Conservation (phyloP, 2,113 vertebrate species). For the Catharus minimus region DNA sequence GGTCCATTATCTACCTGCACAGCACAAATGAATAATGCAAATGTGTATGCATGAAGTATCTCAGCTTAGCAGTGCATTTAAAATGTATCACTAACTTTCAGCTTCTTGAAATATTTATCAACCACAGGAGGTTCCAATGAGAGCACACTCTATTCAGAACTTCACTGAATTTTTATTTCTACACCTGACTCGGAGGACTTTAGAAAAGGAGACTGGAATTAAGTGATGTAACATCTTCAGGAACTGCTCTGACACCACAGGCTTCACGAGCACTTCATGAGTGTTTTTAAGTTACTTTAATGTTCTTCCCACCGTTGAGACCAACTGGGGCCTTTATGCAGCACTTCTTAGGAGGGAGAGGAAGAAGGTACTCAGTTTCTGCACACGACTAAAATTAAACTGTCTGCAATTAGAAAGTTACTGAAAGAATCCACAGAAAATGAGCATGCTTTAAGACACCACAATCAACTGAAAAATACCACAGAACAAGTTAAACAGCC, state of each 20-base stretch:
- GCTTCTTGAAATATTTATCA: conserved; percentile 32
- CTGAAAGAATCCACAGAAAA: background rate
- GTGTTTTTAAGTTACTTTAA: background rate
- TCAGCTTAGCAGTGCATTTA: conserved; percentile 48
- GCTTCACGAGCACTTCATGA: background rate
- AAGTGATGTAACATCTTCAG: background rate
- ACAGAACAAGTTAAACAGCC: background rate
- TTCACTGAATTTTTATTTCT: conserved; percentile 28
- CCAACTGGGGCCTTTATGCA: background rate
- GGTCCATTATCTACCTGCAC: conserved; percentile 40
- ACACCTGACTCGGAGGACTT: background rate
- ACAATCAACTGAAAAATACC: background rate
- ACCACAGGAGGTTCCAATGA: background rate
- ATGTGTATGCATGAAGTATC: conserved; percentile 42
- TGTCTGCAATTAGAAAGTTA: background rate
- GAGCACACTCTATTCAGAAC: conserved; percentile 3
- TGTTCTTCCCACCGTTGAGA: background rate
- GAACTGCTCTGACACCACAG: background rate
- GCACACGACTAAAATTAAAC: background rate
- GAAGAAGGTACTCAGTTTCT: background rate
- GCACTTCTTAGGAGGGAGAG: background rate
- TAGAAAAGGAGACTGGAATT: background rate
- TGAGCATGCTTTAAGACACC: background rate
- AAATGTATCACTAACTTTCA: conserved; percentile 56
- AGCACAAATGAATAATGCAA: conserved; percentile 63